Conservation (phyloP, 1,140 invertebrate genomes). For the Diachasmimorpha longicaudata region DNA sequence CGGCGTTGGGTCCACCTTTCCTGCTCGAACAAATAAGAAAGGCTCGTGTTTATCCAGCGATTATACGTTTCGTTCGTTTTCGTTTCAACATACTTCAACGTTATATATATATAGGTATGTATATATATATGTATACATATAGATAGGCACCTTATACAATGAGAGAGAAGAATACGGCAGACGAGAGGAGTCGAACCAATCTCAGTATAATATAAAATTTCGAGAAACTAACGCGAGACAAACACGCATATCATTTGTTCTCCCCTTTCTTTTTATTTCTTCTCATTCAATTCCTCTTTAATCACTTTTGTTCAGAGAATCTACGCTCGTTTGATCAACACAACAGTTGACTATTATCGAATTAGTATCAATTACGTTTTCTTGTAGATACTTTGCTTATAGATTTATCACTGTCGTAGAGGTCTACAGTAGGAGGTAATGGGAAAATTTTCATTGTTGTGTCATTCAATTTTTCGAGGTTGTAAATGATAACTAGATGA, state of each 20-base stretch:
- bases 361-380: no score
- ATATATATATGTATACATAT: background rate
- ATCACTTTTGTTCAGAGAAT: no score
- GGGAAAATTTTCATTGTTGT: no score
- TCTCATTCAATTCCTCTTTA: background rate
- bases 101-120: background rate
- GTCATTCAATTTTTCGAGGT: no score
- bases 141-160: background rate
- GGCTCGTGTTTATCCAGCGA: conserved; percentile 28
- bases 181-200: background rate
- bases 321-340: no score
- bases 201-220: background rate
- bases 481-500: no score
- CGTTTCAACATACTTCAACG: conserved; percentile 16
- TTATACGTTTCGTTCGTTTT: conserved; percentile 28
- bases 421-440: no score
- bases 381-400: background rate
- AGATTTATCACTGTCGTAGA: background rate
- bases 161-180: background rate
- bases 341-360: no score
- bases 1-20: conserved; percentile 84
- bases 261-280: background rate
- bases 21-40: conserved; percentile 61
- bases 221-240: background rate
- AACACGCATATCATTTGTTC: background rate